A percentile compares a stretch with the other conserved stretches of the same genome.
Evolutionary conservation across 2,888 invertebrate species (phyloP).

Genomic region (Troglohyphantes excavatus): DNA sequence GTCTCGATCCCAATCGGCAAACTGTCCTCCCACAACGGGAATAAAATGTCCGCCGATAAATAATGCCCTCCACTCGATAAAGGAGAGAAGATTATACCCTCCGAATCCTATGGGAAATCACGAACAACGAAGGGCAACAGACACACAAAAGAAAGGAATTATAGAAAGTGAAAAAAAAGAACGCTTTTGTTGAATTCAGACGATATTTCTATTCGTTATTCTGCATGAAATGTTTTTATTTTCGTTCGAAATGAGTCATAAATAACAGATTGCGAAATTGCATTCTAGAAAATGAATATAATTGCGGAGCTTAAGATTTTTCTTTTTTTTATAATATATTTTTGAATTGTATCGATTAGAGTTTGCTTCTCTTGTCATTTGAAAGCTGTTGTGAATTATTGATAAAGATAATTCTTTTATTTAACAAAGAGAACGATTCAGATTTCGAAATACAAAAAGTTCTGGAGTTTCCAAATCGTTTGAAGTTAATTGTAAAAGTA

Average conservation of each 20-base stretch:
- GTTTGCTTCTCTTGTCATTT: too few species aligned
- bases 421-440: too few species aligned
- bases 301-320: neutral
- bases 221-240: neutral
- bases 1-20: neutral
- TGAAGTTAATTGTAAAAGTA: too few species aligned
- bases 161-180: neutral
- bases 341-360: neutral
- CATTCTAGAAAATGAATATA: neutral
- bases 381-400: too few species aligned
- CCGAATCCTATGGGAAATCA: conserved; percentile 39
- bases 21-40: conserved; percentile 10
- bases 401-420: too few species aligned
- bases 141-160: conserved; percentile 18
- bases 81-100: conserved; percentile 31
- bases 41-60: conserved; percentile 37
- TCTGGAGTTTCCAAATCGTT: too few species aligned
- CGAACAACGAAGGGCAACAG: conserved; percentile 16
- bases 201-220: neutral
- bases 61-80: conserved; percentile 27
- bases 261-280: neutral
- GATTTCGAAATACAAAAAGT: too few species aligned
- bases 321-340: conserved; percentile 9
- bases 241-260: neutral
- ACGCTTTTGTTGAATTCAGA: neutral